Evolutionary conservation across 2,797 vertebrate genomes (phyloP), one percentile per base, ranked within the genome.

Genomic region (Hyperoplus lanceolatus): DNA sequence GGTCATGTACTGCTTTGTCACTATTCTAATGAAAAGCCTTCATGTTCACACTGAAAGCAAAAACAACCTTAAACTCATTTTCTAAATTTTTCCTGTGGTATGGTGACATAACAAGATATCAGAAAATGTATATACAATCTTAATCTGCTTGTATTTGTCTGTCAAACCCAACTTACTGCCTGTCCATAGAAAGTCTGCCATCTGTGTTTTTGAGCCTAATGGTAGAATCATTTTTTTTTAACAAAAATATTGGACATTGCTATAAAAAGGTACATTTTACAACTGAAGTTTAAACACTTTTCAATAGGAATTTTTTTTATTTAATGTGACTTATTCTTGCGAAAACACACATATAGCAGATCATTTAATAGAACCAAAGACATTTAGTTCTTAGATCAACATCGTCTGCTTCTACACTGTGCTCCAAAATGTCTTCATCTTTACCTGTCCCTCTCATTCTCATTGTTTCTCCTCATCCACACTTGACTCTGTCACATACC

Each of bases 401-500:
- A 64, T 8, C n/a, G 45, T n/a, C 46, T 49, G 53, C 71, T 70
- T 65, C 41, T 58, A 42, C 48, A 29, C 64, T 42, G 49, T 29
- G 13, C 53, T 50, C 49, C 14, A 48, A 49, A 62, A 46, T 42
- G 18, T 82, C 29, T 51, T 57, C 39, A 42, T 66, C 54, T 66
- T 77, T 43, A 75, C 74, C 68, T 76, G 21, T 53, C 39, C 36
- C 54, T 74, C 55, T 73, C 42, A 46, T 78, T 69, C 66, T 79
- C 74, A 29, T 29, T 29, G 29, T 29, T 29, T 62, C 49, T 66
- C 36, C 68, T 56, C 73, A 75, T 70, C 67, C 72, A 57, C 75
- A 70, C 75, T 60, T 74, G 64, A 73, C 83, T 78, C 55, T 6
- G 59, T 77, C 70, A 77, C 84, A 75, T 86, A 65, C 74, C 51